Conservation (phyloP, 1,140 invertebrate species). For the Dendrolimus punctatus region DNA sequence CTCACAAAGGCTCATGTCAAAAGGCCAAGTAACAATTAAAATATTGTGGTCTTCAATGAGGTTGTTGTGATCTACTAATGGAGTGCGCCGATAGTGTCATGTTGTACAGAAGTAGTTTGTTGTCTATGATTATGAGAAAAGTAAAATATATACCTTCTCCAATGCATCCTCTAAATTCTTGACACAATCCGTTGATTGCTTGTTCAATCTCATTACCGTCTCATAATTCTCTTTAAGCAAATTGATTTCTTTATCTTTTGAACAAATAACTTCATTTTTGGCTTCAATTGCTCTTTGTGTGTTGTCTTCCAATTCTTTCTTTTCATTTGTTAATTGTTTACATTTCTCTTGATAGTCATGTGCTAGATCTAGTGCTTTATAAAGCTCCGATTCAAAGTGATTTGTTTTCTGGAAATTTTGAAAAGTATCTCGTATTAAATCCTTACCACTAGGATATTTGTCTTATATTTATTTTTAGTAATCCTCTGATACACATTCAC, state of each 20-base stretch:
- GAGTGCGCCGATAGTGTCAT: background rate
- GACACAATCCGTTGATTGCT: slow-evolving; percentile 69
- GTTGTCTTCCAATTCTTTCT: slow-evolving; percentile 32
- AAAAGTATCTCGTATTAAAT: background rate
- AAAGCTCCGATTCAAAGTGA: slow-evolving; percentile 77
- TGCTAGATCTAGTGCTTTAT: slow-evolving; percentile 77
- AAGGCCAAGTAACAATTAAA: no score
- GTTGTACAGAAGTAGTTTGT: background rate
- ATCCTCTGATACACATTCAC: background rate
- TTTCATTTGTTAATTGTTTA: slow-evolving; percentile 52
- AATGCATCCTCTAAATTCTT: slow-evolving; percentile 68
- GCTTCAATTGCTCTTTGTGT: slow-evolving; percentile 24
- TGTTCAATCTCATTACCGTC: slow-evolving; percentile 66
- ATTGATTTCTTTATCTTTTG: slow-evolving; percentile 61
- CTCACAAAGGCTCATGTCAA: no score
- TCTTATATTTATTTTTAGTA: no score
- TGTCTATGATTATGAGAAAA: slow-evolving; percentile 2
- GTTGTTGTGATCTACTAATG: no score
- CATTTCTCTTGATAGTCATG: slow-evolving; percentile 79
- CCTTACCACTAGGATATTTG: background rate
- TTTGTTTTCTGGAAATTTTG: slow-evolving; percentile 72
- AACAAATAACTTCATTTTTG: slow-evolving; percentile 35
- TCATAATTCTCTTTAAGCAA: slow-evolving; percentile 66
- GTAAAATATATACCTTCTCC: slow-evolving; percentile 56
- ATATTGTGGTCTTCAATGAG: no score